Conservation (phyloP, 1,140 invertebrate genomes). For the Heliconius eleuchia region DNA sequence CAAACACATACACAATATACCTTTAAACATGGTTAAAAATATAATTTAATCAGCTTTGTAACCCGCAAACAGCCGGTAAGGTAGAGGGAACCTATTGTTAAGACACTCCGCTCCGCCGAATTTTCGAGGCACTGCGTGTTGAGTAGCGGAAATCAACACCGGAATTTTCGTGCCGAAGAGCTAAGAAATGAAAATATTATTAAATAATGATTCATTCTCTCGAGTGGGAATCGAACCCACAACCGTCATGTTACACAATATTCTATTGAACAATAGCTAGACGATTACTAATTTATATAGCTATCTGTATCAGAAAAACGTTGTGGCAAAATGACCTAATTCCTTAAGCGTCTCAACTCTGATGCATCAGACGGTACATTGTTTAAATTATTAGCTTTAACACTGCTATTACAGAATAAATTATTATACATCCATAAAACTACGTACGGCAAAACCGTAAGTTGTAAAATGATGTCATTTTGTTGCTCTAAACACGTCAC, state of each 20-base stretch:
- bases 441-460: slow-evolving; percentile 13
- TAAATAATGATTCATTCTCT: too few relatives aligned
- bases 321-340: slow-evolving; percentile 15
- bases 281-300: not conserved
- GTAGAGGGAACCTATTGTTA: too few relatives aligned
- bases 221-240: too few relatives aligned
- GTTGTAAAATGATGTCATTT: slow-evolving; percentile 43
- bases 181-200: too few relatives aligned
- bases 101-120: too few relatives aligned
- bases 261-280: not conserved
- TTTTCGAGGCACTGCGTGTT: too few relatives aligned
- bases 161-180: too few relatives aligned
- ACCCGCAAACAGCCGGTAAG: too few relatives aligned
- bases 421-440: slow-evolving; percentile 27
- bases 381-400: slow-evolving; percentile 39
- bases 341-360: slow-evolving; percentile 16
- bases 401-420: slow-evolving; percentile 38
- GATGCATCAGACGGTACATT: slow-evolving; percentile 21
- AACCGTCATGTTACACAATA: not conserved
- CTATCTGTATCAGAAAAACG: not conserved
- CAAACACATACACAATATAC: too few relatives aligned
- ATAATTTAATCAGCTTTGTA: too few relatives aligned
- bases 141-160: too few relatives aligned
- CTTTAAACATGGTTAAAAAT: too few relatives aligned
- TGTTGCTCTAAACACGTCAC: slow-evolving; percentile 36